phyloP scores from a whole-genome alignment of 1,140 invertebrate genomes.

The Lysiphlebus fabarum region DNA sequence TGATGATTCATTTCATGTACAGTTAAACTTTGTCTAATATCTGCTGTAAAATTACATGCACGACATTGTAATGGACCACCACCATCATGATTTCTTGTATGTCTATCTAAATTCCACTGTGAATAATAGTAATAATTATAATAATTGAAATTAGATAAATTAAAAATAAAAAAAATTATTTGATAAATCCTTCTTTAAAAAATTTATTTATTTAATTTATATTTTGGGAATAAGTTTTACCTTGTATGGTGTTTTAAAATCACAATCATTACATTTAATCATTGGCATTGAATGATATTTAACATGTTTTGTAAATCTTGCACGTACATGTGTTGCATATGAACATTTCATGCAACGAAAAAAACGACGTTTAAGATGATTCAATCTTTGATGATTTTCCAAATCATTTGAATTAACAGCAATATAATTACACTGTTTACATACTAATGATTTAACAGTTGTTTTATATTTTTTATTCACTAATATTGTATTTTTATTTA shows the following conservation, averaged over 20 bases:
- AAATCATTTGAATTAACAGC: slow-evolving; percentile 36
- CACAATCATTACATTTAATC: slow-evolving; percentile 89
- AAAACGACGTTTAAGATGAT: slow-evolving; percentile 61
- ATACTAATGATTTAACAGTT: slow-evolving; percentile 22
- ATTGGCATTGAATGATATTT: slow-evolving; percentile 91
- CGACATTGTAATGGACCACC: slow-evolving; percentile 78
- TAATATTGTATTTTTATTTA: no score
- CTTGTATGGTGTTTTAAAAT: slow-evolving; percentile 89
- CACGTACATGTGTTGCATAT: slow-evolving; percentile 85
- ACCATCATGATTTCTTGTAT: slow-evolving; percentile 86
- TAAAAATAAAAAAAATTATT: slow-evolving; percentile 3
- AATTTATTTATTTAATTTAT: no score
- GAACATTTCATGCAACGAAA: slow-evolving; percentile 86
- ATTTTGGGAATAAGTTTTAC: slow-evolving; percentile 26
- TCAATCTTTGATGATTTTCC: slow-evolving; percentile 47
- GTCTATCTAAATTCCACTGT: slow-evolving; percentile 84
- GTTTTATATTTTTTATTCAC: slow-evolving; percentile 9
- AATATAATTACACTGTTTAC: slow-evolving; percentile 33
- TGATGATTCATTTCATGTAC: slow-evolving; percentile 89
- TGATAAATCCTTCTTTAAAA: no score
- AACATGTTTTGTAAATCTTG: slow-evolving; percentile 89
- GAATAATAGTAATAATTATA: slow-evolving; percentile 12
- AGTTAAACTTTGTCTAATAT: slow-evolving; percentile 88
- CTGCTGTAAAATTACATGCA: slow-evolving; percentile 86
- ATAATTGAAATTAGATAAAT: neutral